Percentiles rank a stretch among this genome's conserved stretches.
These are phyloP conservation scores for Gymnothorax javanicus DNA, from an alignment of 2,797 vertebrate genomes.

Conservation along the genomic window DNA sequence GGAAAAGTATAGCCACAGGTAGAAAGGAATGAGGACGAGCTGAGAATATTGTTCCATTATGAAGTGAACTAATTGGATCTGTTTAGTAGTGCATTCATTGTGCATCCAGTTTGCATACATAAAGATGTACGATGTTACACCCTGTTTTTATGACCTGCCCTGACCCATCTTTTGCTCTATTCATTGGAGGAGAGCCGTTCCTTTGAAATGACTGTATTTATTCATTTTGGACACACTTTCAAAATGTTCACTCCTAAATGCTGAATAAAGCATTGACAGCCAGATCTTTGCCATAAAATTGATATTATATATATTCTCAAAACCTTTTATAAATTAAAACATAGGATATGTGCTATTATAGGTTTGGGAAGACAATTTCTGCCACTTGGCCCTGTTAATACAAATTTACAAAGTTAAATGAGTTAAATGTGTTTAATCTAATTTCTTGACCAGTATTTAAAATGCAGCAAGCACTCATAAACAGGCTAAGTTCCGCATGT, in stretches of 20 bases:
- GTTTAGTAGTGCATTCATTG: neutral
- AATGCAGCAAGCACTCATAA: neutral
- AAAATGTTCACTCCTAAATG: neutral
- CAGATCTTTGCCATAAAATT: slow-evolving; percentile 4
- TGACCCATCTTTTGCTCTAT: neutral
- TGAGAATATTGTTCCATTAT: neutral
- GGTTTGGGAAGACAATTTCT: neutral
- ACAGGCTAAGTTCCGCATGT: neutral
- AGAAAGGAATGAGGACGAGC: neutral
- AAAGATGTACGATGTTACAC: neutral
- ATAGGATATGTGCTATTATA: neutral
- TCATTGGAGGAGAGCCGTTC: neutral
- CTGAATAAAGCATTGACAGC: slow-evolving; percentile 2
- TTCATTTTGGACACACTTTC: neutral
- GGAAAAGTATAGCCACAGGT: neutral
- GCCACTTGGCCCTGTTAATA: neutral
- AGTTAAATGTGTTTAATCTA: neutral
- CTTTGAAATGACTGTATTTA: neutral
- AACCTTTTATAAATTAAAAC: neutral
- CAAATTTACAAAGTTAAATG: neutral
- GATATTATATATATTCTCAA: neutral
- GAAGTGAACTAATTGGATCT: neutral
- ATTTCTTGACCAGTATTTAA: neutral
- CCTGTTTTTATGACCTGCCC: neutral
- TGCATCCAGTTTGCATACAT: neutral